Percentiles rank a stretch among this genome's conserved stretches.
Conservation (phyloP, 2,888 invertebrate species). For the Drosophila paramelanica region DNA sequence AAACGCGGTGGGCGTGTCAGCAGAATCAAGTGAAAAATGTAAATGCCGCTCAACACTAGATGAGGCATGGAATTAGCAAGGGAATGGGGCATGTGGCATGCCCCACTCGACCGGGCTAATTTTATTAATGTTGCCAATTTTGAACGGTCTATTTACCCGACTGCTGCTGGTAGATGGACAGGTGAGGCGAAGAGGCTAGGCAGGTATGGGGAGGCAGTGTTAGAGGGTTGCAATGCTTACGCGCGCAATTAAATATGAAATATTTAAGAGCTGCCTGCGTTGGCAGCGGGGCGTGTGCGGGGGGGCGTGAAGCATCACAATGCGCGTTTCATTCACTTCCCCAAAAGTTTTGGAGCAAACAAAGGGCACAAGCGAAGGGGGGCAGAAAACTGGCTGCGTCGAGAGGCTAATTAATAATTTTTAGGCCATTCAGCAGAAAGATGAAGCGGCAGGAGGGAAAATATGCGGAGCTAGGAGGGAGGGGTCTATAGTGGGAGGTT, state of each 20-base stretch:
- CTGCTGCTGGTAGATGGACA: slow-evolving; percentile 13
- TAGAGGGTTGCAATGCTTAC: slow-evolving; percentile 62
- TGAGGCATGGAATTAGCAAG: slow-evolving; percentile 10
- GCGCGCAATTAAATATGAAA: slow-evolving; percentile 82
- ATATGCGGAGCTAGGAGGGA: background rate
- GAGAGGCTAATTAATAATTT: slow-evolving; percentile 74
- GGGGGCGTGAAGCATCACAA: slow-evolving; percentile 1
- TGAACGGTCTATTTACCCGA: slow-evolving; percentile 8
- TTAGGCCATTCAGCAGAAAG: slow-evolving; percentile 73
- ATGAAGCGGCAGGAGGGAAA: slow-evolving; percentile 10
- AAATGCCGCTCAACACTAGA: slow-evolving; percentile 30
- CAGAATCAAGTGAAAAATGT: slow-evolving; percentile 57
- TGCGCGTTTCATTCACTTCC: slow-evolving; percentile 25
- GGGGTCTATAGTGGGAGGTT: background rate
- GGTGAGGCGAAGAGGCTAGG: slow-evolving; percentile 29
- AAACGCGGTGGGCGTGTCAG: slow-evolving; percentile 21
- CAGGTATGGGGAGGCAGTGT: background rate
- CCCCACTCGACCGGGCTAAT: slow-evolving; percentile 63
- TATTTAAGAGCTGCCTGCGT: slow-evolving; percentile 58
- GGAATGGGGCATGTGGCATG: slow-evolving; percentile 26
- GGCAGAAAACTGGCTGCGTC: slow-evolving; percentile 9
- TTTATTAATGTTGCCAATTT: slow-evolving; percentile 82
- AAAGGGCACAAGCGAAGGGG: slow-evolving; percentile 13
- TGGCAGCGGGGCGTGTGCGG: background rate
- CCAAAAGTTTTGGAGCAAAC: slow-evolving; percentile 35